phyloP scores from a whole-genome alignment of 2,888 invertebrate species.

The Hirtodrosophila cameraria region DNA sequence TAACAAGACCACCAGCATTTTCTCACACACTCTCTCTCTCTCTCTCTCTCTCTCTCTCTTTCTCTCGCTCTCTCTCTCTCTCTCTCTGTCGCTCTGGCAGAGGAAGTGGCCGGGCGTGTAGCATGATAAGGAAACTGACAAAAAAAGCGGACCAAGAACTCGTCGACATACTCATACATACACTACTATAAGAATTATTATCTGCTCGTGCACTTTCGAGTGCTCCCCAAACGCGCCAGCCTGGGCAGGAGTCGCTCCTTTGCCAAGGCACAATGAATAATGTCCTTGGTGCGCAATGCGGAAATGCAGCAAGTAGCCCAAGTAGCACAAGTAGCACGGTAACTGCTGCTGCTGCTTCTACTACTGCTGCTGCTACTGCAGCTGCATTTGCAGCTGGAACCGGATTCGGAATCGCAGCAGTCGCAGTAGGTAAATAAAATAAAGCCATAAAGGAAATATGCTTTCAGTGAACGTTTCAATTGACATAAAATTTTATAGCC shows the following conservation, averaged over 20 bases:
- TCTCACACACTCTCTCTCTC: conserved; percentile 1
- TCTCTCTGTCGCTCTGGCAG: conserved; percentile 9
- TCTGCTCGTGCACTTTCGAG: conserved; percentile 74
- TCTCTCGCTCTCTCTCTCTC: not conserved
- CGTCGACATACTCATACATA: conserved; percentile 57
- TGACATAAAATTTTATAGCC: conserved; percentile 70
- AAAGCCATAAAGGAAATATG: conserved; percentile 73
- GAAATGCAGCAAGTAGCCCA: conserved; percentile 59
- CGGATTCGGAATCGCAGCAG: not conserved
- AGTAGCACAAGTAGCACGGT: conserved; percentile 18
- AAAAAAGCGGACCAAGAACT: conserved; percentile 63
- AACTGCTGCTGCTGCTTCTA: conserved; percentile 2
- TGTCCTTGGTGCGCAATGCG: conserved; percentile 73
- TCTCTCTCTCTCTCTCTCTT: not conserved
- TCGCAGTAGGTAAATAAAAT: conserved; percentile 68
- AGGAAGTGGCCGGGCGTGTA: conserved; percentile 56
- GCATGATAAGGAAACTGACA: conserved; percentile 52
- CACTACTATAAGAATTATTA: conserved; percentile 59
- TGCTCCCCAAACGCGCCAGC: conserved; percentile 52
- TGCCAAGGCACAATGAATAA: conserved; percentile 66
- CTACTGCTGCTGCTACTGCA: conserved; percentile 6
- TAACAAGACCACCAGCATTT: conserved; percentile 44
- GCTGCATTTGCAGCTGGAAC: conserved; percentile 5
- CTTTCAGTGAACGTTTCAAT: conserved; percentile 67
- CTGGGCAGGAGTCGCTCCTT: too few relatives aligned